Evolutionary conservation across 2,888 invertebrate genomes (phyloP).

Genomic region (Cheilosia impressa): DNA sequence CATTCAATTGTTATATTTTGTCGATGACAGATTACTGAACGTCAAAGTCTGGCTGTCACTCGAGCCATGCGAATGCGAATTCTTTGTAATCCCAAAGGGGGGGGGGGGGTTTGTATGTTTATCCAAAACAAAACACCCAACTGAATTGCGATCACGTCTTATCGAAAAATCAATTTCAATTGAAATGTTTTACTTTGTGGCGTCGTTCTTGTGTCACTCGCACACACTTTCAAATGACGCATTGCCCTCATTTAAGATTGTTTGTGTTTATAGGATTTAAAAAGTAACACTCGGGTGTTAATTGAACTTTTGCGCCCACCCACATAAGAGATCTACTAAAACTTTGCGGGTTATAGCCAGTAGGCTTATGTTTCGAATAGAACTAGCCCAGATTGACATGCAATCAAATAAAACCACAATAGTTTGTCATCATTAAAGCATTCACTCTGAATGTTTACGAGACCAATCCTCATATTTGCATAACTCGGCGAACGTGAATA

Average conservation of each 20-base stretch:
- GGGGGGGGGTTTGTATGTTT: background rate
- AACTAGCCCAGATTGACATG: background rate
- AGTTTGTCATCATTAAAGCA: conserved; percentile 8
- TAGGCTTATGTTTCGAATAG: background rate
- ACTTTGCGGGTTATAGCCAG: background rate
- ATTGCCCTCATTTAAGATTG: conserved; percentile 17
- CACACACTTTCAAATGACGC: conserved; percentile 5
- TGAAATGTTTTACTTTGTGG: conserved; percentile 16
- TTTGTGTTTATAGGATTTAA: background rate
- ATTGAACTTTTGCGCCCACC: background rate
- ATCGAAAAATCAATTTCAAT: conserved; percentile 9
- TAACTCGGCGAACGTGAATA: conserved; percentile 42
- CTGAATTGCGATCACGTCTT: conserved; percentile 49
- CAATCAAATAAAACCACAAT: background rate
- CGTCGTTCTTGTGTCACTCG: background rate
- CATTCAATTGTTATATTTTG: conserved; percentile 25
- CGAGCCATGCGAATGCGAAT: conserved; percentile 2
- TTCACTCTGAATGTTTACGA: conserved; percentile 10
- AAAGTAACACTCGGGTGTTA: background rate
- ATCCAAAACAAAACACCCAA: conserved; percentile 22
- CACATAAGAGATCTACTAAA: background rate
- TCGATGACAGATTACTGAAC: conserved; percentile 20
- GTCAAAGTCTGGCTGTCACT: conserved; percentile 8
- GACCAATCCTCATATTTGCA: conserved; percentile 30
- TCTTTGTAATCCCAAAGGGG: conserved; percentile 4